These are phyloP conservation scores for Sitobion miscanthi DNA, from an alignment of 1,140 invertebrate genomes.

Conservation along the genomic window DNA sequence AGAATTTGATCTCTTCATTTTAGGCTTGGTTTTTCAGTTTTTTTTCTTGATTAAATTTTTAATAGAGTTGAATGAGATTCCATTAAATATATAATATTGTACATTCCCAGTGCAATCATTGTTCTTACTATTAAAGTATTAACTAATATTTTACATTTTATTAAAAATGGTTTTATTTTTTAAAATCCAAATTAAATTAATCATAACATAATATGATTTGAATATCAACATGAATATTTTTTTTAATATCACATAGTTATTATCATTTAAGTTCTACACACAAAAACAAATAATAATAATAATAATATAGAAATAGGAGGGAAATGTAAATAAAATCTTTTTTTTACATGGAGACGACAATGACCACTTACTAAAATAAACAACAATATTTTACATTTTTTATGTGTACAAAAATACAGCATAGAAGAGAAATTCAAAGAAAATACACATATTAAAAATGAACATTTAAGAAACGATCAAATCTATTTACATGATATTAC, in stretches of 20 bases:
- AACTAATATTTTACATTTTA: background rate
- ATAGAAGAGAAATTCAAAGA: conserved; percentile 3
- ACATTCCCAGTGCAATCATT: background rate
- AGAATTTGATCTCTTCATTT: background rate
- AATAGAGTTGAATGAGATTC: background rate
- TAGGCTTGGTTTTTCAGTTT: background rate
- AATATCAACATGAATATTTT: background rate
- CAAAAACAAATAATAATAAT: conserved; percentile 35
- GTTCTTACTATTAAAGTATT: background rate
- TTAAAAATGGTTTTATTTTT: conserved; percentile 5
- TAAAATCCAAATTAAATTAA: too few relatives aligned
- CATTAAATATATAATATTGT: background rate
- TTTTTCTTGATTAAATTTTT: background rate
- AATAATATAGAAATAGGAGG: conserved; percentile 2
- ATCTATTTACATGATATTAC: conserved; percentile 32
- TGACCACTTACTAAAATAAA: conserved; percentile 30
- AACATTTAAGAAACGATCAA: background rate
- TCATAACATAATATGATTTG: too few relatives aligned
- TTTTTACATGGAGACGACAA: conserved; percentile 16
- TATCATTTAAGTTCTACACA: conserved; percentile 25
- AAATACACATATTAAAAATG: conserved; percentile 30
- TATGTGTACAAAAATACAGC: conserved; percentile 1
- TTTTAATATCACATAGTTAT: conserved; percentile 51
- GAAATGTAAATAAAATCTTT: conserved; percentile 20
- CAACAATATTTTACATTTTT: conserved; percentile 52